A percentile compares a stretch with the other conserved stretches of the same genome.
phyloP scores from a whole-genome alignment of 2,888 invertebrate species.

The Pristionchus entomophagus region DNA sequence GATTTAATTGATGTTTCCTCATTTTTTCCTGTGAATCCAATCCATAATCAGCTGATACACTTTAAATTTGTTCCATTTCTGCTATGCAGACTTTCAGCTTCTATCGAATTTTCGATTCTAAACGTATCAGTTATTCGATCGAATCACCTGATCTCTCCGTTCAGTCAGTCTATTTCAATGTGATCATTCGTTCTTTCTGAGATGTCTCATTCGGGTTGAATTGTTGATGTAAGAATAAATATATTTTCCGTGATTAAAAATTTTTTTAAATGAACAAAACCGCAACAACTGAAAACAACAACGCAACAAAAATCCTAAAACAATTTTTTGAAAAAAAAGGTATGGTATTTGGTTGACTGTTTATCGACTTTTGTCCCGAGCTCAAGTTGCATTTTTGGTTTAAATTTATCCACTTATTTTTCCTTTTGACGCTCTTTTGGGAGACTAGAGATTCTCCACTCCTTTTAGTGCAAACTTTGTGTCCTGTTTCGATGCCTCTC shows the following conservation, averaged over 20 bases:
- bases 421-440: neutral
- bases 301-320: neutral
- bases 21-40: neutral
- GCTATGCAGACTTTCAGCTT: constrained; percentile 3
- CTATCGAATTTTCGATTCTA: neutral
- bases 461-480: neutral
- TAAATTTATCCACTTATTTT: neutral
- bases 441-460: neutral
- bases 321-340: neutral
- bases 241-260: neutral
- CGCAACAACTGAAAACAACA: no score
- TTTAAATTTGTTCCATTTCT: neutral
- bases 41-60: neutral
- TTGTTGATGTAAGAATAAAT: constrained; percentile 25
- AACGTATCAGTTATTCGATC: constrained; percentile 14
- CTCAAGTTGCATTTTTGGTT: neutral
- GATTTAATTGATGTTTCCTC: neutral
- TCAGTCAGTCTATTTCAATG: neutral
- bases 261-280: no score
- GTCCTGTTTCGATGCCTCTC: no score
- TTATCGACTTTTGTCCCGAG: neutral
- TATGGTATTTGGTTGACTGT: neutral
- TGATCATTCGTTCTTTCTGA: neutral
- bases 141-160: neutral
- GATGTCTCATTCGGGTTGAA: neutral